Evolutionary conservation across 1,140 invertebrate species (phyloP), one percentile per base, ranked within the genome.

Genomic region (Hirudo medicinalis): DNA sequence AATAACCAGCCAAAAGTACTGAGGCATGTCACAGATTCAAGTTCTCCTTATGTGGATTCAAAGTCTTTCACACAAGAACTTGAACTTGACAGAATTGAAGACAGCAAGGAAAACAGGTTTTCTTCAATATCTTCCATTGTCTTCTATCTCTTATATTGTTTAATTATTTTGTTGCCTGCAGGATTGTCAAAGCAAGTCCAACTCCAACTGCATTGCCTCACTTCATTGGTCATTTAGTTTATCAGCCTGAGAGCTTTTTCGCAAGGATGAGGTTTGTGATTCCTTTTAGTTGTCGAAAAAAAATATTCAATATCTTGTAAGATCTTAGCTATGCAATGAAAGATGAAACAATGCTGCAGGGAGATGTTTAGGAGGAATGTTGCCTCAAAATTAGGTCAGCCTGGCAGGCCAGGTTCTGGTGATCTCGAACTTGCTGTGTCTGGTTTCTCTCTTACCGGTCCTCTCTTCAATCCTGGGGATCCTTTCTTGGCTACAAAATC

Each of bases 361-460:
- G 22, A 32, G 4, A 63, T 63, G 57, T 63, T 63, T 25, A 32
- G 6, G 57, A 25, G 20, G 13, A 63, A 32, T 20, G 8, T 49
- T 17, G 13, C 22, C 19, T n/a, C 17, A 1, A 63, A 63, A 11
- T 15, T 63, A 25, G 57, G 57, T 13, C 57, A 63, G 19, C 57
- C 57, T 13, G 57, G 57, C 29, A 22, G 57, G 19, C 57, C 57
- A n/a, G 57, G 57, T 15, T 63, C 57, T 1, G 29, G 57, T 1
- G 57, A 63, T n/a, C 57, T 63, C 57, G 57, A 63, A 22, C 57
- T 63, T 22, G 57, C 57, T n/a, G 19, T 63, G 43, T 49, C 43
- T 15, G 43, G 43, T 49, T 17, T 49, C 43, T 49, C 43, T 49
- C 43, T 49, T 13, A 49, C 43, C 13, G 43, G 43, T 17, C 43